Evolutionary conservation across 2,888 invertebrate species (phyloP), one percentile per base, ranked within the genome.

Genomic region (Mythimna vitellina): DNA sequence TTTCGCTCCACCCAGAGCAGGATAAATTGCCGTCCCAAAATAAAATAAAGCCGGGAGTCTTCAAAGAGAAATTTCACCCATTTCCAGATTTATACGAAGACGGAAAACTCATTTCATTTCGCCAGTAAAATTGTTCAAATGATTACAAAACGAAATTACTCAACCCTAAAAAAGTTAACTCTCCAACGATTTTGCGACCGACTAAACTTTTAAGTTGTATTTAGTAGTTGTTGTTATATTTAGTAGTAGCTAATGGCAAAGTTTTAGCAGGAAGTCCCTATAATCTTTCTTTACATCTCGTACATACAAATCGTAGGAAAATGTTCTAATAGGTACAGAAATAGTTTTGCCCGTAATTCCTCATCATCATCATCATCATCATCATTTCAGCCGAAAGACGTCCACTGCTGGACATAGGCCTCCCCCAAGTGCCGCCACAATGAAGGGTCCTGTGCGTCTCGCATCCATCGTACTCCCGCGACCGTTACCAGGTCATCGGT

Each of bases 81-180:
- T 75, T 61, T 56, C 9, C 32, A 38, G 38, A 56, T 61, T 76
- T 35, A 69, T 9, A 51, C 57, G 4, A 42, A 6, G 12, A 51
- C 22, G 3, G 12, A 25, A 20, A 53, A 69, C n/a, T 62, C n/a
- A 51, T 51, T 68, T 62, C 12, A 32, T 17, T 56, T 38, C 4
- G 17, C 22, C 12, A 57, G 20, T 12, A 42, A 68, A 68, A 51
- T 68, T 35, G 3, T 20, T 38, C 6, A 38, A 65, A 66, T 61
- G 22, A 42, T 32, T 35, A 5, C 7, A 42, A 5, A 46, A 42
- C 8, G 17, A 29, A 51, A 66, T 66, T 73, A 51, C 58, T 1
- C 51, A 20, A 51, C 20, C 29, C 1, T 42, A 12, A 38, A 58
- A 70, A 49, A 67, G 35, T 32, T 3, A n/a, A 49, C 12, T 29